Percentiles rank a stretch among this genome's conserved stretches.
phyloP scores from a whole-genome alignment of 2,797 vertebrate species.

The Meriones psammophilus region DNA sequence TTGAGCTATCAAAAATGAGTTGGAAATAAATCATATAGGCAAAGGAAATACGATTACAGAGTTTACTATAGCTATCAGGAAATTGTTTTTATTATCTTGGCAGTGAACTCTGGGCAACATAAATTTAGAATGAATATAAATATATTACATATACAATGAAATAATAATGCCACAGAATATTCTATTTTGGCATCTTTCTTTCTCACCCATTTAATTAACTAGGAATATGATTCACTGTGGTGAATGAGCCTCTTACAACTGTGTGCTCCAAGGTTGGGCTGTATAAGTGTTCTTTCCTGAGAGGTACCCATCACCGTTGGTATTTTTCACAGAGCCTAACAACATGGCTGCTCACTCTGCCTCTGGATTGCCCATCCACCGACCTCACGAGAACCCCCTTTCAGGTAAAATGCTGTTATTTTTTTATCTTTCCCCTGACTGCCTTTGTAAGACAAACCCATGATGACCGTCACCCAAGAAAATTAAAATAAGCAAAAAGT shows the following conservation, averaged over 20 bases:
- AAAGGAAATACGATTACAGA: slow-evolving; percentile 64
- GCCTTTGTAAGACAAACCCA: slow-evolving; percentile 23
- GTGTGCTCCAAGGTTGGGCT: neutral
- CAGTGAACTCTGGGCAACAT: slow-evolving; percentile 66
- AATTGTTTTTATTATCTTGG: slow-evolving; percentile 74
- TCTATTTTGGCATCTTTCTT: slow-evolving; percentile 51
- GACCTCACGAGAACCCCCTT: neutral
- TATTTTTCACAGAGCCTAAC: neutral
- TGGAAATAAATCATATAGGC: slow-evolving; percentile 72
- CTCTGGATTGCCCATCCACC: neutral
- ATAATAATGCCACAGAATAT: slow-evolving; percentile 63
- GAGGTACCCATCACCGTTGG: neutral
- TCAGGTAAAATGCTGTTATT: neutral
- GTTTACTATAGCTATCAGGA: slow-evolving; percentile 75
- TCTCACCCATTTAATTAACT: slow-evolving; percentile 57
- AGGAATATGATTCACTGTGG: slow-evolving; percentile 7
- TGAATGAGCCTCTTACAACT: neutral
- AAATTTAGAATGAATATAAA: slow-evolving; percentile 67
- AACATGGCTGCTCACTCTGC: no score
- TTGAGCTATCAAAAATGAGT: slow-evolving; percentile 53
- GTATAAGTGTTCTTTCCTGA: neutral
- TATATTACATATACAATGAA: slow-evolving; percentile 63
- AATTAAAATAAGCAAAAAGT: neutral
- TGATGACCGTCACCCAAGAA: neutral
- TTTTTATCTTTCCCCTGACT: neutral